Evolutionary conservation across 2,888 invertebrate species (phyloP).

Genomic region (Drosophila mimica): DNA sequence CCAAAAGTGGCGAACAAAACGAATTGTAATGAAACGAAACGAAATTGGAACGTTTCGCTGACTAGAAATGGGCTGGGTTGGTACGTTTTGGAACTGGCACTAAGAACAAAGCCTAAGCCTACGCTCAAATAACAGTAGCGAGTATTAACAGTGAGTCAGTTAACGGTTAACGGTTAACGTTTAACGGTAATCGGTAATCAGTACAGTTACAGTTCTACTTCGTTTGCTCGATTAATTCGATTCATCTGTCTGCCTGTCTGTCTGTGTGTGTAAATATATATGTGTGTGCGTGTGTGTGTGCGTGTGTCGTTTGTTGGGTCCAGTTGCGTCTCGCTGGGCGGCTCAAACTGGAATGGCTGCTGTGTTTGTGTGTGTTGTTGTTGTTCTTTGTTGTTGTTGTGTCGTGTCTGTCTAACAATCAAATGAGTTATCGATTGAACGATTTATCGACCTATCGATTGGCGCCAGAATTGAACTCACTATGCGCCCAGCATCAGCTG

Average conservation of each 20-base stretch:
- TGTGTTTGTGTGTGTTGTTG: slow-evolving; percentile 36
- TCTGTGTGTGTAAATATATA: background rate
- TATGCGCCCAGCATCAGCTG: slow-evolving; percentile 89
- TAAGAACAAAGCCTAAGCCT: slow-evolving; percentile 42
- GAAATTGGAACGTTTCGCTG: slow-evolving; percentile 44
- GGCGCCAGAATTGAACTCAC: background rate
- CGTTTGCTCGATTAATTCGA: slow-evolving; percentile 15
- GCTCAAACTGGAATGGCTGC: slow-evolving; percentile 59
- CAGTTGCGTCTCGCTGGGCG: slow-evolving; percentile 66
- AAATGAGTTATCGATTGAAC: slow-evolving; percentile 29
- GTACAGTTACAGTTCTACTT: slow-evolving; percentile 63
- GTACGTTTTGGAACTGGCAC: slow-evolving; percentile 9
- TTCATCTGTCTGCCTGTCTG: slow-evolving; percentile 21
- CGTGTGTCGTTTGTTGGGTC: slow-evolving; percentile 57
- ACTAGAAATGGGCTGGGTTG: slow-evolving; percentile 43
- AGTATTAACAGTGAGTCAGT: slow-evolving; percentile 40
- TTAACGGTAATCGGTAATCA: slow-evolving; percentile 70
- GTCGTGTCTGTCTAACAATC: slow-evolving; percentile 22
- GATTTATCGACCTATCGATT: slow-evolving; percentile 36
- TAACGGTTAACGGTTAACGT: slow-evolving; percentile 56
- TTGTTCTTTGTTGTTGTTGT: slow-evolving; percentile 13
- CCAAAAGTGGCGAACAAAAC: slow-evolving; percentile 12
- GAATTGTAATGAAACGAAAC: slow-evolving; percentile 35
- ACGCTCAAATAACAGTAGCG: slow-evolving; percentile 50
- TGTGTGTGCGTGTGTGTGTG: slow-evolving; percentile 22